These are phyloP conservation scores for Tylochromis polylepis DNA, from an alignment of 2,113 vertebrate genomes.

Conservation along the genomic window DNA sequence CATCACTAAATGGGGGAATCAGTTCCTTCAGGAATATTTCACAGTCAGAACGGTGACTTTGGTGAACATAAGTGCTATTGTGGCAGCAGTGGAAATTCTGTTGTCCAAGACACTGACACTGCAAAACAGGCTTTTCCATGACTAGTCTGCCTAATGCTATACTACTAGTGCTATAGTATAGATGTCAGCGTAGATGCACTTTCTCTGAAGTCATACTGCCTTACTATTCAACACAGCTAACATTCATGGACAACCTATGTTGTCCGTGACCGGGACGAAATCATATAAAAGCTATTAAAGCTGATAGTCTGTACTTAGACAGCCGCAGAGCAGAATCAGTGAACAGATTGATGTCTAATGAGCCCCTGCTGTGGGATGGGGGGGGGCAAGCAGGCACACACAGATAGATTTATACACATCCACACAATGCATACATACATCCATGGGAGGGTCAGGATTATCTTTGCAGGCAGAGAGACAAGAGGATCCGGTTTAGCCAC, in stretches of 20 bases:
- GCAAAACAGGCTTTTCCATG: not conserved
- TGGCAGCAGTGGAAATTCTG: not conserved
- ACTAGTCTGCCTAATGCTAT: not conserved
- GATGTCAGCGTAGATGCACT: not conserved
- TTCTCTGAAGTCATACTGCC: not conserved
- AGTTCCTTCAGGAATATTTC: not conserved
- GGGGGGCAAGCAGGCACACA: not conserved
- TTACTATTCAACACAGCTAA: not conserved
- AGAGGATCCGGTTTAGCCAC: not conserved
- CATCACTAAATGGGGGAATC: not conserved
- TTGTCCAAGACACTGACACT: not conserved
- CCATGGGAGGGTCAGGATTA: not conserved
- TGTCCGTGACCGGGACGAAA: rapidly evolving
- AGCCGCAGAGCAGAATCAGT: not conserved
- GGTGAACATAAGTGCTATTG: not conserved
- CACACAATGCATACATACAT: not conserved
- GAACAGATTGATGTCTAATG: not conserved
- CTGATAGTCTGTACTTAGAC: not conserved
- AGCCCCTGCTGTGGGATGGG: not conserved
- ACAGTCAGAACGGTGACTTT: not conserved
- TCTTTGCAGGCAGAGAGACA: not conserved
- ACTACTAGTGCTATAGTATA: not conserved
- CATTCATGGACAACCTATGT: not conserved
- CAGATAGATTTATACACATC: not conserved
- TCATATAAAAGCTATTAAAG: no score